Evolutionary conservation across 2,113 vertebrate genomes (phyloP), one percentile per base, ranked within the genome.

Genomic region (Sceloporus tristichus): DNA sequence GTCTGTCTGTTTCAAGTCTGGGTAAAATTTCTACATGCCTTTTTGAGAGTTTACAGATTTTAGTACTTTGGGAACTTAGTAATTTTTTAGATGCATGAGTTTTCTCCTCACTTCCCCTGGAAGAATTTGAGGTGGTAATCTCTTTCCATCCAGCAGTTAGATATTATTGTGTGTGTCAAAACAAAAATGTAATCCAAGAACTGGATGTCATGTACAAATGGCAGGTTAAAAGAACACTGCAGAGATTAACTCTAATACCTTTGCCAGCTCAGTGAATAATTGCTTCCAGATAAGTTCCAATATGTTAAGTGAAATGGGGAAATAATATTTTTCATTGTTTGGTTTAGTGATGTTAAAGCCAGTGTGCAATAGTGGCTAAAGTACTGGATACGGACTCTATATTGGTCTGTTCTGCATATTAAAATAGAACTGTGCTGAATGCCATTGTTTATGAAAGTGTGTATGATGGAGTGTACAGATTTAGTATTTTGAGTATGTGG

Each of bases 121-220:
- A 85, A 93, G 40, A 56, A 79, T 90, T 87, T 86, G 80, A 92
- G 38, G 53, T 91, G 42, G 85, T 93, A 94, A 94, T 92, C 92
- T 95, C 85, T 92, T 94, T 94, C 87, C 18, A 92, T 86, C 5
- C 3, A 94, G 79, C 76, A 92, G 93, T 89, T 87, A 95, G 90
- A 92, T 94, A 90, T 91, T 95, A 93, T 90, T 95, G 82, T 91
- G 76, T 25, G 8, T 95, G 75, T 92, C 89, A 94, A 96, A 94
- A 95, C 89, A 92, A 93, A 95, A 89, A 87, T 87, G 85, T 94
- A 84, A 93, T 95, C 79, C 85, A 92, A 8, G 34, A 84, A 90
- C 54, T 90, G 29, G 38, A 18, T 94, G 87, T 91, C 75, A 87
- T 77, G 88, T 92, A 88, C 93, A 95, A 95, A 92, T 88, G 74